phyloP scores from a whole-genome alignment of 2,797 vertebrate genomes.

The Rhadinocentrus ornatus region DNA sequence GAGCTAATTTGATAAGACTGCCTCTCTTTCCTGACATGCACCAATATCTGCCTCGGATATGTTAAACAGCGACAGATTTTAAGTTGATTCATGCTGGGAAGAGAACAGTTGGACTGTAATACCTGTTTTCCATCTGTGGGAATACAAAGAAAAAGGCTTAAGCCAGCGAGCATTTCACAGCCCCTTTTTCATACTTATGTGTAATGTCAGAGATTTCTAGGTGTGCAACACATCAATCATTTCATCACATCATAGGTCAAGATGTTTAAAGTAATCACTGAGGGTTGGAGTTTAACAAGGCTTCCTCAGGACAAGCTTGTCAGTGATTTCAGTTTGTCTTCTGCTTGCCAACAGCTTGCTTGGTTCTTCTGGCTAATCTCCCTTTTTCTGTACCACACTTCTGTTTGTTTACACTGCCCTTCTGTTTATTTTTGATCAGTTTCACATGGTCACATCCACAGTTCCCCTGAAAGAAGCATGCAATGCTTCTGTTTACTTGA shows the following conservation, averaged over 20 bases:
- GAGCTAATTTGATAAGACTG: neutral
- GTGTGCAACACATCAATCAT: neutral
- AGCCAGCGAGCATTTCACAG: too few relatives aligned
- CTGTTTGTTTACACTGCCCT: constrained; percentile 50
- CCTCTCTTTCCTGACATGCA: neutral
- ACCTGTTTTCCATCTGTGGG: neutral
- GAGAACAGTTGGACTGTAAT: neutral
- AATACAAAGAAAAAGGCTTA: too few relatives aligned
- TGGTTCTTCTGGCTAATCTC: constrained; percentile 49
- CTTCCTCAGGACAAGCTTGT: constrained; percentile 11
- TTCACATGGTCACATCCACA: constrained; percentile 39
- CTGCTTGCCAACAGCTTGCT: constrained; percentile 51
- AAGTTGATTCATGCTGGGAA: neutral
- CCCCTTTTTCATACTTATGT: neutral
- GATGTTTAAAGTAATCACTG: constrained; percentile 14
- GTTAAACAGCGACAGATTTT: neutral
- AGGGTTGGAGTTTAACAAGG: constrained; percentile 19
- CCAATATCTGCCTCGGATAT: neutral
- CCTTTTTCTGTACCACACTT: constrained; percentile 43
- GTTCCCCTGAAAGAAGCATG: constrained; percentile 20
- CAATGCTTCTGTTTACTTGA: constrained; percentile 37
- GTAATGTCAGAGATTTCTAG: neutral
- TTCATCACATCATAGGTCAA: neutral
- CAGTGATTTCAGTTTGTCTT: constrained; percentile 20
- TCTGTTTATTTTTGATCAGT: constrained; percentile 46